These are phyloP conservation scores for Antheraea mylitta DNA, from an alignment of 1,140 invertebrate genomes.

Conservation along the genomic window DNA sequence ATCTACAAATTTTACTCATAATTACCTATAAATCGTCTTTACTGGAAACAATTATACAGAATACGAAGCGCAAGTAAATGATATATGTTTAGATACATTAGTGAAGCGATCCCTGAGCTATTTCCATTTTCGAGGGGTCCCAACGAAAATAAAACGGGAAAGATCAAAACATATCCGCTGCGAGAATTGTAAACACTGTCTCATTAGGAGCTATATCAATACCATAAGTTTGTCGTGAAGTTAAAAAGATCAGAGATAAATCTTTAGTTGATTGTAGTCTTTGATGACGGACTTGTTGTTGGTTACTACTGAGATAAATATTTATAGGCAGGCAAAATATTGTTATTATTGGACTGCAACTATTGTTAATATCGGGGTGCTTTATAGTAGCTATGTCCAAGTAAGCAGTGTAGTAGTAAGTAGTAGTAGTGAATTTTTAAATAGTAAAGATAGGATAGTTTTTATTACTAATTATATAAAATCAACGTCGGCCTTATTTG, in stretches of 20 bases:
- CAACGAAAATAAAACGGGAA: conserved; percentile 5
- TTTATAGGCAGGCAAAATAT: too few species aligned
- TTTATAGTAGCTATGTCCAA: too few species aligned
- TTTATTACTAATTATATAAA: too few species aligned
- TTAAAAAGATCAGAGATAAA: conserved; percentile 40
- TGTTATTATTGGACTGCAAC: too few species aligned
- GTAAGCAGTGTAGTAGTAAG: too few species aligned
- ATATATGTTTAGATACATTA: conserved; percentile 5
- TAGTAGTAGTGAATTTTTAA: too few species aligned
- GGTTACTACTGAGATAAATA: too few species aligned
- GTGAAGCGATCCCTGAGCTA: background rate
- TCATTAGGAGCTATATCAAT: conserved; percentile 45
- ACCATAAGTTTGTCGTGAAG: conserved; percentile 27
- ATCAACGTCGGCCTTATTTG: too few species aligned
- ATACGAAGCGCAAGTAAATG: conserved; percentile 7
- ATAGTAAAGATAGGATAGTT: too few species aligned
- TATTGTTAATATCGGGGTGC: too few species aligned
- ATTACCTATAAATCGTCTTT: background rate
- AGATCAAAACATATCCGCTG: conserved; percentile 13
- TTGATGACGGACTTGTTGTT: background rate
- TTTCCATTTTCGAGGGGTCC: background rate
- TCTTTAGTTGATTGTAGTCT: background rate
- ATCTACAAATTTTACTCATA: background rate
- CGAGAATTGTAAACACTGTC: conserved; percentile 35
- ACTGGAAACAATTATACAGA: background rate